A percentile compares a stretch with the other conserved stretches of the same genome.
Conservation (phyloP, 2,888 invertebrate genomes). For the Tromatobia lineatoria region DNA sequence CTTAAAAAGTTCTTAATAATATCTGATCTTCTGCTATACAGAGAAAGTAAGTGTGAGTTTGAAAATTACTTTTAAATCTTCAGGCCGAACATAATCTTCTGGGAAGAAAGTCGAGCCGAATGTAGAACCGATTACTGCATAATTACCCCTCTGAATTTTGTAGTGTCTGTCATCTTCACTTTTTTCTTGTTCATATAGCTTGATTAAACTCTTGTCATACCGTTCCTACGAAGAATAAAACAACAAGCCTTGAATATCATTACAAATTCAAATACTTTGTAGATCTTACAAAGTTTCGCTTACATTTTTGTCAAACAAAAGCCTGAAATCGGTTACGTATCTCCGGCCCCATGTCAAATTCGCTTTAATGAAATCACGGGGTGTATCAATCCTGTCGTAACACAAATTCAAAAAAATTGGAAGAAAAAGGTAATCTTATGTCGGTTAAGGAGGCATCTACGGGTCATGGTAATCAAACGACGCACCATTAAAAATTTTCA, state of each 20-base stretch:
- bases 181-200: constrained; percentile 68
- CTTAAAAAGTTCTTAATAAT: too few species aligned
- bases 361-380: constrained; percentile 78
- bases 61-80: constrained; percentile 75
- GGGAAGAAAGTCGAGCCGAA: constrained; percentile 79
- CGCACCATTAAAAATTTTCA: too few species aligned
- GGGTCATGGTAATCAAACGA: too few species aligned
- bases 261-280: background rate
- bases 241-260: constrained; percentile 19
- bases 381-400: constrained; percentile 77
- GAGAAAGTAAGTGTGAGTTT: too few species aligned
- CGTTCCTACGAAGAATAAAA: constrained; percentile 72
- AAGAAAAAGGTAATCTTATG: background rate
- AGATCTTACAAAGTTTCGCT: background rate
- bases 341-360: constrained; percentile 80
- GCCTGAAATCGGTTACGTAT: constrained; percentile 70
- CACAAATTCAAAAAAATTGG: background rate
- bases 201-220: constrained; percentile 70
- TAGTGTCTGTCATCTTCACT: constrained; percentile 64
- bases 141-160: constrained; percentile 73
- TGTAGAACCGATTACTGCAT: constrained; percentile 77
- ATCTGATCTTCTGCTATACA: too few species aligned
- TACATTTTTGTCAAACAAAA: constrained; percentile 77
- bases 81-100: constrained; percentile 71
- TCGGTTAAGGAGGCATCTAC: too few species aligned